These are phyloP conservation scores for Lepilemur ruficaudatus DNA, from an alignment of 2,797 vertebrate species.

Conservation along the genomic window DNA sequence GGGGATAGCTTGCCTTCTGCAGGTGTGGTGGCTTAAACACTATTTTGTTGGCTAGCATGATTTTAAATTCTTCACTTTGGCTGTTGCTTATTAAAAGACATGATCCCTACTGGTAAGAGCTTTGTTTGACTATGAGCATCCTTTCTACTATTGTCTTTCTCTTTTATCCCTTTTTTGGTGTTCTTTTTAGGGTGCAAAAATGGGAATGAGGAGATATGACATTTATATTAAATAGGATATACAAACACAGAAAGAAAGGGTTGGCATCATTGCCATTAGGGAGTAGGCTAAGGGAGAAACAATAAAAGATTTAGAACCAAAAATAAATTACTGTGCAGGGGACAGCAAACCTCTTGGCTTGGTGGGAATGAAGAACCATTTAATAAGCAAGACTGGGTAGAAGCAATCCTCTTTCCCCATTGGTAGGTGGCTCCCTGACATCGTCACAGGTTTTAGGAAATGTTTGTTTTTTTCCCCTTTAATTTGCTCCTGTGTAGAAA, in stretches of 20 bases:
- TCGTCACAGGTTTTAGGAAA: conserved; percentile 14
- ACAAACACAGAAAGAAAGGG: not conserved
- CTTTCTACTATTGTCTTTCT: not conserved
- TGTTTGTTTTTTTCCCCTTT: conserved; percentile 25
- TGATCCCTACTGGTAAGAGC: not conserved
- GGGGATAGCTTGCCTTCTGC: not conserved
- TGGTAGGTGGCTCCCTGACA: not conserved
- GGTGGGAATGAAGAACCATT: conserved; percentile 4
- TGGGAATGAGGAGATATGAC: not conserved
- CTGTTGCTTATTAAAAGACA: conserved; percentile 41
- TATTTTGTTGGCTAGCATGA: not conserved
- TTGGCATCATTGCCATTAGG: conserved; percentile 19
- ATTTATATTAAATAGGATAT: conserved; percentile 7
- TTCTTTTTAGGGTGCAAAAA: not conserved
- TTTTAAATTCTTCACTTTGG: conserved; percentile 30
- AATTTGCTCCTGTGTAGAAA: conserved; percentile 29
- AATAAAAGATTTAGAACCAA: not conserved
- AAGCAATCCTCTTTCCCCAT: not conserved
- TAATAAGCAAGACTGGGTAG: not conserved
- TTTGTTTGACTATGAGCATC: conserved; percentile 2
- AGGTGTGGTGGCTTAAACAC: not conserved
- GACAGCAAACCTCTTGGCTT: not conserved
- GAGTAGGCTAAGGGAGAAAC: not conserved
- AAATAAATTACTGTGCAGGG: not conserved
- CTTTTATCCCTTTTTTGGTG: not conserved